Conservation (phyloP, 2,797 vertebrate species). For the Poeciliopsis paucimaculata region DNA sequence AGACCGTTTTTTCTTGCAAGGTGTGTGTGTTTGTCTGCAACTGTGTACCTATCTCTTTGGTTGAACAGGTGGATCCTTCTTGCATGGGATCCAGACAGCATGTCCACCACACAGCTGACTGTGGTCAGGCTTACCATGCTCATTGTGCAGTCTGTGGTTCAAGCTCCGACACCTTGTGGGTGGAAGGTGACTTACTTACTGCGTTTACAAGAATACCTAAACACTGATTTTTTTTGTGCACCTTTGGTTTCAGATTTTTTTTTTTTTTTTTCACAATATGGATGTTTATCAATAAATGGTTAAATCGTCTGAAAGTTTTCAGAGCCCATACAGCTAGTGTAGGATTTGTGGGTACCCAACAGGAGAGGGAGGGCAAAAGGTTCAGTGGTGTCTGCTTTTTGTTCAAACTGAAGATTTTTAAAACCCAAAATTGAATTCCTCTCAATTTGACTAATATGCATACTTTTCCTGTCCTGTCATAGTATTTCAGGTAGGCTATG, state of each 20-base stretch:
- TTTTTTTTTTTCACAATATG: background rate
- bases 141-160: constrained; percentile 46
- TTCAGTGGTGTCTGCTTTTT: background rate
- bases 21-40: constrained; percentile 27
- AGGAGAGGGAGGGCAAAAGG: background rate
- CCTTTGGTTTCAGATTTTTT: background rate
- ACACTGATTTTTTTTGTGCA: background rate
- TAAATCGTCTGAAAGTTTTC: background rate
- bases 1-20: constrained; percentile 28
- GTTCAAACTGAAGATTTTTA: background rate
- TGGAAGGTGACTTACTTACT: constrained; percentile 34
- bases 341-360: background rate
- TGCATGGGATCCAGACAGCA: constrained; percentile 57
- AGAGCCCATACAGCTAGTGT: background rate
- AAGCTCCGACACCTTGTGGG: constrained; percentile 42
- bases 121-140: constrained; percentile 54
- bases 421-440: background rate
- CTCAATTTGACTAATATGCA: background rate
- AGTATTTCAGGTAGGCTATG: background rate
- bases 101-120: constrained; percentile 44
- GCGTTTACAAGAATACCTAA: constrained; percentile 5
- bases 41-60: constrained; percentile 58
- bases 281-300: background rate
- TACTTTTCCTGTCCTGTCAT: background rate
- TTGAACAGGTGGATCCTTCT: constrained; percentile 58